Base-by-base conservation (phyloP, 2,113 vertebrate genomes). In the Macaca nemestrina region DNA sequence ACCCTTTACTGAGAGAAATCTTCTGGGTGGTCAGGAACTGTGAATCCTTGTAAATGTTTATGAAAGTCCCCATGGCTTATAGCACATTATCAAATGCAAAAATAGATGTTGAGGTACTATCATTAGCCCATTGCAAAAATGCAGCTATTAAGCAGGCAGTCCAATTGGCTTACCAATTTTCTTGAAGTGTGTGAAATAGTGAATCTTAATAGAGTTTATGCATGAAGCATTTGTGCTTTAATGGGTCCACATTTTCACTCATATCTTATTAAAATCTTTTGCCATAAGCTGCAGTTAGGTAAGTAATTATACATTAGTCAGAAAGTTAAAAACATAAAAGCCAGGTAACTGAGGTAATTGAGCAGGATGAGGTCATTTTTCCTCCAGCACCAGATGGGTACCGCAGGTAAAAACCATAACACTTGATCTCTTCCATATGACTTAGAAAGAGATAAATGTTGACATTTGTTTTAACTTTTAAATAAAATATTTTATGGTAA, bases 221-320 rank as follows among this genome's bases (percentile, higher is more conserved):
- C 55, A 92, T 90, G 85, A 95, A 91, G 91, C 61, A 93, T 94
- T 90, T 88, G 57, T 75, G 32, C 68, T 88, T 67, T 95, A 91
- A 76, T 88, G 67, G 78, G 90, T 78, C 35, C 70, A 94, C 89
- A 73, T 93, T 95, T 93, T 83, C 61, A 59, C 55, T 97, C 95
- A 92, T 93, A 43, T 95, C 95, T 97, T 97, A 94, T 97, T 96
- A 93, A 97, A 95, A 81, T 76, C 55, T 64, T 96, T 57, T 93
- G 38, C 78, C 7, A 16, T 57, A 30, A 89, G 55, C 52, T 89
- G 12, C n/a, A 88, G 67, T 90, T 94, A 95, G n/a, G 32, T 96
- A 94, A 95, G 81, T 87, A 87, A 94, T 92, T 94, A 87, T 78
- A 64, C 32, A 23, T 68, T 92, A 96, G 35, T 87, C 67, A 76